Evolutionary conservation across 2,888 invertebrate species (phyloP), one percentile per base, ranked within the genome.

Genomic region (Volucella inanis): DNA sequence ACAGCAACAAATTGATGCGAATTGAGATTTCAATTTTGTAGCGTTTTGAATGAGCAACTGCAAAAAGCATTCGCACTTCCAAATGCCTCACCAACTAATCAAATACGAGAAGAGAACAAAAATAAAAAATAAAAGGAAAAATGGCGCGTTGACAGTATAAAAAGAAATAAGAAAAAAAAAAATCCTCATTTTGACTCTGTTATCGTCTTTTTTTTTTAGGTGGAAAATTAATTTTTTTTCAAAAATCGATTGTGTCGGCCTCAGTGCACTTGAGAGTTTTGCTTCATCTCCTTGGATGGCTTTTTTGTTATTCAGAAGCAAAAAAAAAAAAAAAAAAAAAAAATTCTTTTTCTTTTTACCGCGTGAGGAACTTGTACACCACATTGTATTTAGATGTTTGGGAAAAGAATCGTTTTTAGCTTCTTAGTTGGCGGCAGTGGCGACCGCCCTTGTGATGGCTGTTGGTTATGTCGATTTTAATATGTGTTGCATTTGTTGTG

Each of bases 161-260:
- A 12, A 45, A 55, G 47, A 49, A 15, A 62, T 41, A 49, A 15
- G 12, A 31, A 15, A 61, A 70, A 78, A 54, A 43, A 43, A 64
- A 47, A 52, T 15, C 47, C 6, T 31, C 6, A 6, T 31, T 31
- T 31, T 31, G 31, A 31, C 6, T 31, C 31, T 31, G 31, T 31
- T 31, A 31, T 31, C 31, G 6, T 31, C 31, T 18, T 18, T 22
- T 31, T 31, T 31, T 31, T 6, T 31, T 31, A 6, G 6, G 6
- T 6, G 15, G 39, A 10, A 38, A 14, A 54, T 22, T 59, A 41
- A 38, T 43, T 18, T 50, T 43, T 18, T 50, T 68, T 84, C 59
- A 67, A 78, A 71, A 78, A 85, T 85, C 85, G 85, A 85, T 85
- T 85, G 81, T 68, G 81, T 81, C 81, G 64, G 72, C 76, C 72